These are phyloP conservation scores for Armadillidium nasatum DNA, from an alignment of 1,140 invertebrate genomes.

Conservation along the genomic window DNA sequence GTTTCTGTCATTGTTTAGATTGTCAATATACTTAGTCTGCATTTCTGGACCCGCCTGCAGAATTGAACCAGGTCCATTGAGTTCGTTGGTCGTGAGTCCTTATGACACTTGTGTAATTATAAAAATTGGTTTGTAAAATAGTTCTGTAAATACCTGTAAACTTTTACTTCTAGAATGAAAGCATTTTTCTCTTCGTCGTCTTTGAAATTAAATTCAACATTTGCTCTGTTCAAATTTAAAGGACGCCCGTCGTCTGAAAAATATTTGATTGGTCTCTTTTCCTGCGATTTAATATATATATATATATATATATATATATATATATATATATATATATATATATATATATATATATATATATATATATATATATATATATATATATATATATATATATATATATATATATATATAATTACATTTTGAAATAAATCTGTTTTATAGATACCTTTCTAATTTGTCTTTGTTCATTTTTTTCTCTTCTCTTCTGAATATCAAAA, in stretches of 20 bases:
- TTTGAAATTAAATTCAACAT: conserved; percentile 23
- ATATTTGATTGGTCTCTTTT: conserved; percentile 18
- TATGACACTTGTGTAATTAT: too few relatives aligned
- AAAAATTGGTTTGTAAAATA: too few relatives aligned
- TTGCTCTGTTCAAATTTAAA: conserved; percentile 20
- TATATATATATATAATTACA: too few relatives aligned
- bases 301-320: conserved; percentile 24
- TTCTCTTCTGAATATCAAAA: conserved; percentile 13
- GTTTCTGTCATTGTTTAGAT: too few relatives aligned
- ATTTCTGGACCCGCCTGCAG: too few relatives aligned
- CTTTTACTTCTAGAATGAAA: conserved; percentile 5
- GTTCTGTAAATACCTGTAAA: conserved; percentile 15
- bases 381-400: too few relatives aligned
- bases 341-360: conserved; percentile 28
- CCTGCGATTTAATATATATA: conserved; percentile 21
- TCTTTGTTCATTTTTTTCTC: conserved; percentile 19
- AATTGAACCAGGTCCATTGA: too few relatives aligned
- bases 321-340: conserved; percentile 23
- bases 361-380: conserved; percentile 21
- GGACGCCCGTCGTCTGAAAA: conserved; percentile 16
- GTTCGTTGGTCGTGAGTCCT: too few relatives aligned
- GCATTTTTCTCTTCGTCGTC: conserved; percentile 20
- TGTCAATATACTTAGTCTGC: too few relatives aligned
- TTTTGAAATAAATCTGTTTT: too few relatives aligned
- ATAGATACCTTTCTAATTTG: conserved; percentile 1